phyloP scores from a whole-genome alignment of 1,140 invertebrate species.

The Papilio polyxenes region DNA sequence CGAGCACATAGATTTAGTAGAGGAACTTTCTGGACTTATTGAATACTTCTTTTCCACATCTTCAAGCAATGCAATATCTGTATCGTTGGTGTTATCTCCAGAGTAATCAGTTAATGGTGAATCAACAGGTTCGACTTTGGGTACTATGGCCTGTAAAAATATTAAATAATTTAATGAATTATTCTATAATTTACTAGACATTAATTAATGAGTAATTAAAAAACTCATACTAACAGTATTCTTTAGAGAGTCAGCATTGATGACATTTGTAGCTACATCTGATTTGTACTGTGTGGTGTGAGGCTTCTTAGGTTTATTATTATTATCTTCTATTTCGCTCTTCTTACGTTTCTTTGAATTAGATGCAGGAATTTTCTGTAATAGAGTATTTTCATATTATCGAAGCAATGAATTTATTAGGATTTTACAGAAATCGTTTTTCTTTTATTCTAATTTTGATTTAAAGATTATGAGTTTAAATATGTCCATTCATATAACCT shows the following conservation, averaged over 20 bases:
- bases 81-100: constrained; percentile 73
- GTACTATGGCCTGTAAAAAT: constrained; percentile 66
- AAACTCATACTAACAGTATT: constrained; percentile 53
- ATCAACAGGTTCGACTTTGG: constrained; percentile 72
- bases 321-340: constrained; percentile 67
- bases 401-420: neutral
- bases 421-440: too few species aligned
- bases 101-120: constrained; percentile 73
- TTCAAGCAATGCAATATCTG: constrained; percentile 69
- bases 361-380: constrained; percentile 59
- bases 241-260: constrained; percentile 52
- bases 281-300: constrained; percentile 43
- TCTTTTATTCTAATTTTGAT: too few species aligned
- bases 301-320: constrained; percentile 59
- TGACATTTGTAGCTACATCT: constrained; percentile 51
- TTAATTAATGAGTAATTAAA: neutral
- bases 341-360: constrained; percentile 71
- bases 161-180: neutral
- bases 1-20: constrained; percentile 52
- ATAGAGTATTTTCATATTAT: constrained; percentile 22
- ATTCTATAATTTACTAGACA: neutral
- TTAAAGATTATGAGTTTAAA: too few species aligned
- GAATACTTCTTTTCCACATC: constrained; percentile 69
- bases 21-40: constrained; percentile 54
- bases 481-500: too few species aligned